Evolutionary conservation across 2,113 vertebrate species (phyloP).

Genomic region (Otis tarda): DNA sequence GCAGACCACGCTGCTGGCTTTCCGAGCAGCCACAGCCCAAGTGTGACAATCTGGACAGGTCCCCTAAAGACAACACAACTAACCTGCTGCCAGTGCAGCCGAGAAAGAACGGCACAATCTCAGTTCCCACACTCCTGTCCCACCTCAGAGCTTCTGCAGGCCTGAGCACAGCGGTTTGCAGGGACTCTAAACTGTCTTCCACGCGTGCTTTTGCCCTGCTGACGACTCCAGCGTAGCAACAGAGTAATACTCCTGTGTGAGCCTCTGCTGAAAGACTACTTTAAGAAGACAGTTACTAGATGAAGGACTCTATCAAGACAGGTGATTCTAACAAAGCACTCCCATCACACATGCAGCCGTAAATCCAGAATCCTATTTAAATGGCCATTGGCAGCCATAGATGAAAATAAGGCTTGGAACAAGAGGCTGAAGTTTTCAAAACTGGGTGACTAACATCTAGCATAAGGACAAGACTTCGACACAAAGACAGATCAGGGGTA

Average conservation of each 20-base stretch:
- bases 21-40: background rate
- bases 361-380: conserved; percentile 46
- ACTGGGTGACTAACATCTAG: background rate
- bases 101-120: background rate
- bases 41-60: background rate
- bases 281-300: background rate
- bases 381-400: background rate
- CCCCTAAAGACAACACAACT: background rate
- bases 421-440: background rate
- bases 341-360: background rate
- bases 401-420: background rate
- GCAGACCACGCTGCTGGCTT: background rate
- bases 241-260: background rate
- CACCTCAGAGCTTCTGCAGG: background rate
- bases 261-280: background rate
- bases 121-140: background rate
- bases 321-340: background rate
- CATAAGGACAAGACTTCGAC: background rate
- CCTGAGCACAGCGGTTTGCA: rapidly evolving
- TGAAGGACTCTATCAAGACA: background rate
- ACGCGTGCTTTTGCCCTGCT: background rate
- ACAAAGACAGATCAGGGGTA: background rate
- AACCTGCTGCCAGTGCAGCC: background rate
- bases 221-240: rapidly evolving
- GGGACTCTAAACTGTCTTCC: too few species aligned